phyloP scores from a whole-genome alignment of 1,140 invertebrate genomes.

The Leptinotarsa texana region DNA sequence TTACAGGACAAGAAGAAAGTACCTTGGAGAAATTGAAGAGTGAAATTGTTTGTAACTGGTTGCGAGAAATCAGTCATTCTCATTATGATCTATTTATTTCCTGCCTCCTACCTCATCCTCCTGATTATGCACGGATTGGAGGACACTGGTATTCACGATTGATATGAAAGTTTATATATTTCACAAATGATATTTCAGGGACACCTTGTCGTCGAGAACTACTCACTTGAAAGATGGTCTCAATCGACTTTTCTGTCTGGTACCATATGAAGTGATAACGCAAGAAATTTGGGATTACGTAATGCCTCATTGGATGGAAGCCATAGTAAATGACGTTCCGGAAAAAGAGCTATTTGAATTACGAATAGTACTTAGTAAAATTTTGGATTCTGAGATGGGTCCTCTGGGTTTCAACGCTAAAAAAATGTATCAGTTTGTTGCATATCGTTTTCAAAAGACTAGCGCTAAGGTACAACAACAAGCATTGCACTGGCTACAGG shows the following conservation, averaged over 20 bases:
- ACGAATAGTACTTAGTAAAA: slow-evolving; percentile 93
- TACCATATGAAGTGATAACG: slow-evolving; percentile 96
- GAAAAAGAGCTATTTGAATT: slow-evolving; percentile 90
- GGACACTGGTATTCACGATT: slow-evolving; percentile 80
- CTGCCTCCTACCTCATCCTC: slow-evolving; percentile 82
- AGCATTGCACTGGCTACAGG: slow-evolving; percentile 94
- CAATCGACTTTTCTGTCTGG: slow-evolving; percentile 89
- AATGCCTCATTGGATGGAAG: slow-evolving; percentile 99
- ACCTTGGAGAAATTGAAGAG: slow-evolving; percentile 90
- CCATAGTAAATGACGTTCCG: slow-evolving; percentile 92
- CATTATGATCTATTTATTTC: slow-evolving; percentile 88
- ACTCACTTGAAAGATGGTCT: slow-evolving; percentile 95
- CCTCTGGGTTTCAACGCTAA: slow-evolving; percentile 91
- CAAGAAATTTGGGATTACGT: slow-evolving; percentile 96
- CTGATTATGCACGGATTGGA: slow-evolving; percentile 88
- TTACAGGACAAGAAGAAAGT: slow-evolving; percentile 77
- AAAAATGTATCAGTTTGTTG: slow-evolving; percentile 95
- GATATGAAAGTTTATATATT: neutral
- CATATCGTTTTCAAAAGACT: slow-evolving; percentile 81
- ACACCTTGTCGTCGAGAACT: slow-evolving; percentile 84
- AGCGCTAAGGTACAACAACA: slow-evolving; percentile 89
- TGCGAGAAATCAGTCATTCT: slow-evolving; percentile 79
- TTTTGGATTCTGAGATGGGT: slow-evolving; percentile 94
- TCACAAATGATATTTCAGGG: slow-evolving; percentile 60
- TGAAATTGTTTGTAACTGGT: slow-evolving; percentile 92